These are phyloP conservation scores for Rotaria magnacalcarata DNA, from an alignment of 2,888 invertebrate species.

Conservation along the genomic window DNA sequence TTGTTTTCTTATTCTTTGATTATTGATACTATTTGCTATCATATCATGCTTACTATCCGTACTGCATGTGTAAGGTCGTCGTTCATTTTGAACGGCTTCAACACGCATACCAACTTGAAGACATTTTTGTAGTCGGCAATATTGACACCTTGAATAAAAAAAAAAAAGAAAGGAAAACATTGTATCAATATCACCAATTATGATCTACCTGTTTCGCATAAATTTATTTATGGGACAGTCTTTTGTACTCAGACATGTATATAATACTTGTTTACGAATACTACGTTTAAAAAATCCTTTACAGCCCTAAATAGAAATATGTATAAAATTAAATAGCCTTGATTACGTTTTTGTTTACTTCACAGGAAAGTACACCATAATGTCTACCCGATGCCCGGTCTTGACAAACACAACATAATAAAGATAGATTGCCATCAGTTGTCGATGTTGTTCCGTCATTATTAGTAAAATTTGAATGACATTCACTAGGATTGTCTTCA, in stretches of 20 bases:
- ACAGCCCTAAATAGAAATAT: constrained; percentile 39
- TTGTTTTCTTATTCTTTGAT: not conserved
- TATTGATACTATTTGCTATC: not conserved
- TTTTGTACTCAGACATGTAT: constrained; percentile 44
- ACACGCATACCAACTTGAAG: constrained; percentile 43
- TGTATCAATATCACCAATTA: not conserved
- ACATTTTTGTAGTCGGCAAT: constrained; percentile 46
- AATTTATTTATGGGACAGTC: constrained; percentile 44
- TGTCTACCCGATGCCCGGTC: constrained; percentile 28
- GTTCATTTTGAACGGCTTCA: constrained; percentile 46
- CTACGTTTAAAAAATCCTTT: constrained; percentile 46
- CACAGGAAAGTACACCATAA: not conserved
- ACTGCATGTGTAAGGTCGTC: constrained; percentile 33
- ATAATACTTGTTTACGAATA: constrained; percentile 45
- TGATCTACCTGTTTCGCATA: constrained; percentile 40
- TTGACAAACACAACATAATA: constrained; percentile 15
- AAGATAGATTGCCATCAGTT: not conserved
- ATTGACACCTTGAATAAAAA: constrained; percentile 34
- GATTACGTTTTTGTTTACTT: not conserved
- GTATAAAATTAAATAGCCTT: not conserved
- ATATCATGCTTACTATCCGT: not conserved
- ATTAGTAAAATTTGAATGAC: not conserved
- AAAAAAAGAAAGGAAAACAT: not conserved
- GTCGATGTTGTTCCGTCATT: not conserved
- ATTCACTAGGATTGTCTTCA: not conserved